These are phyloP conservation scores for Microdon myrmicae DNA, from an alignment of 2,888 invertebrate species.

Conservation along the genomic window DNA sequence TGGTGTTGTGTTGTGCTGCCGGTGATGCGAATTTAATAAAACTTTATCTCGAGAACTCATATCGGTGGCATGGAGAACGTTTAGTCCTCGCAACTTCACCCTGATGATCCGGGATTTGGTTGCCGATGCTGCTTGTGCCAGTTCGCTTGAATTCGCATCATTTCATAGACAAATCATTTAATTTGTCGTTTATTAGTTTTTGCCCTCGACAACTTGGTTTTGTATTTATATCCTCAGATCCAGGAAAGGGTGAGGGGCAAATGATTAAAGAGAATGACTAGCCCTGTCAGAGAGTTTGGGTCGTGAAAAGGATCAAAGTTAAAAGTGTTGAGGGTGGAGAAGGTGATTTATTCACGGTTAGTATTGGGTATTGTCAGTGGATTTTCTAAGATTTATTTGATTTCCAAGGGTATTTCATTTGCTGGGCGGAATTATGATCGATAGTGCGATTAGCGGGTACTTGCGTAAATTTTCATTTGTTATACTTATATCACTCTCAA, in stretches of 20 bases:
- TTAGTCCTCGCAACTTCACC: background rate
- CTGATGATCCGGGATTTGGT: no score
- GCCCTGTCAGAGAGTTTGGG: background rate
- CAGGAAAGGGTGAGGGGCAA: background rate
- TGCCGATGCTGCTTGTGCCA: constrained; percentile 12
- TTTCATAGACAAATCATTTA: constrained; percentile 54
- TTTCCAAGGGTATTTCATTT: no score
- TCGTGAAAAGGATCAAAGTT: no score
- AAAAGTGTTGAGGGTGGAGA: no score
- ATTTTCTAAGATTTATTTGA: no score
- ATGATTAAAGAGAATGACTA: background rate
- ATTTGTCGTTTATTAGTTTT: constrained; percentile 55
- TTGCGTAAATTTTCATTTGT: no score
- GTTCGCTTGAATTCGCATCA: constrained; percentile 34
- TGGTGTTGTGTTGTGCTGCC: constrained; percentile 44
- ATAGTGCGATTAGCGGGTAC: no score
- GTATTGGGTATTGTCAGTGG: no score
- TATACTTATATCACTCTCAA: no score
- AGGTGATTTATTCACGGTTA: no score
- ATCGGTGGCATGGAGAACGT: constrained; percentile 5
- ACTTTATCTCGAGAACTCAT: constrained; percentile 40
- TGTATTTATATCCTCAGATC: constrained; percentile 6
- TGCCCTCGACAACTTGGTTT: constrained; percentile 33
- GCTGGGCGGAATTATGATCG: no score
- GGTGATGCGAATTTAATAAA: constrained; percentile 55